Conservation (phyloP, 2,888 invertebrate species). For the Tachina lurida region DNA sequence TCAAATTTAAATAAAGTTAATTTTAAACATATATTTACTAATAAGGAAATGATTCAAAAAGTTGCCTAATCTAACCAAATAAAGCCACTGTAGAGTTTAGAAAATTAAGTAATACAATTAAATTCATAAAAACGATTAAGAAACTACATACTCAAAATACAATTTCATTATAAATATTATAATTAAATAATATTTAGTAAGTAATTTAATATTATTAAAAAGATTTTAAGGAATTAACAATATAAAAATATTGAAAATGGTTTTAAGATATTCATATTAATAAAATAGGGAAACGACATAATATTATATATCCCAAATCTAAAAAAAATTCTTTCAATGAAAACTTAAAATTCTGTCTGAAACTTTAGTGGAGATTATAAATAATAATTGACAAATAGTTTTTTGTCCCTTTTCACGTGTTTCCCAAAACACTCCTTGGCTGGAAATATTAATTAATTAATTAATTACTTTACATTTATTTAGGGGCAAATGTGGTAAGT, state of each 20-base stretch:
- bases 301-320: slow-evolving; percentile 35
- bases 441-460: too few relatives aligned
- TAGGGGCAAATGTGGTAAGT: too few relatives aligned
- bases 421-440: too few relatives aligned
- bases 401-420: too few relatives aligned
- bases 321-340: slow-evolving; percentile 45
- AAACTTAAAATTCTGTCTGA: slow-evolving; percentile 42
- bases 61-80: slow-evolving; percentile 57
- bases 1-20: slow-evolving; percentile 55
- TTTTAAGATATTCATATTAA: slow-evolving; percentile 45
- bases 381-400: background rate
- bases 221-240: slow-evolving; percentile 34
- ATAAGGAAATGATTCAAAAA: slow-evolving; percentile 63
- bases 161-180: slow-evolving; percentile 51
- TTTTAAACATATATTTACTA: slow-evolving; percentile 5
- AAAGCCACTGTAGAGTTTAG: slow-evolving; percentile 50
- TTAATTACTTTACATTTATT: too few relatives aligned
- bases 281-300: slow-evolving; percentile 17
- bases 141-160: slow-evolving; percentile 49
- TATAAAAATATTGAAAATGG: slow-evolving; percentile 32
- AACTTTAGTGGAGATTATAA: slow-evolving; percentile 58
- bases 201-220: slow-evolving; percentile 46
- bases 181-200: slow-evolving; percentile 36
- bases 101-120: slow-evolving; percentile 53
- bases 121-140: slow-evolving; percentile 41